Evolutionary conservation across 2,113 vertebrate species (phyloP), one percentile per base, ranked within the genome.

Genomic region (Ursus arctos): DNA sequence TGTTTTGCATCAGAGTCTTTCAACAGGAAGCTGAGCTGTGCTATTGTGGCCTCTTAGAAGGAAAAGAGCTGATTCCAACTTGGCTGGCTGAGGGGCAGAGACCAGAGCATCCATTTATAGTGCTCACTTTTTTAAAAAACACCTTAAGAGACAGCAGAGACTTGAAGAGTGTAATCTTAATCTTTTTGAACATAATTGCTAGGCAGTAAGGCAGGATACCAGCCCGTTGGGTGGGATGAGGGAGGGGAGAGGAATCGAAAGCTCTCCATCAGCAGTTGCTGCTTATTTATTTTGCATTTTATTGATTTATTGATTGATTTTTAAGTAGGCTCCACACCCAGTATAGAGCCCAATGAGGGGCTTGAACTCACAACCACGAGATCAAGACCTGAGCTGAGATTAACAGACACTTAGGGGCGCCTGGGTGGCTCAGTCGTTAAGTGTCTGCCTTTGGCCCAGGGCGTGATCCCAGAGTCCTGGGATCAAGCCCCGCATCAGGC

Each of bases 1-100:
- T 79, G 71, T 96, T 94, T 74, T 88, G 76, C 76, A 63, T 91
- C 89, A 36, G 49, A 55, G 15, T 57, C 55, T 97, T 85, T 85
- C 36, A 63, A 59, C 49, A 88, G 79, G 11, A 65, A 83, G 84
- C 74, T 55, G 36, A 92, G 74, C 76, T 65, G 28, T 61, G 36
- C 31, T 93, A 57, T 19, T 91, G 88, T 92, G 63, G 40, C 33
- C 22, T 91, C 7, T 0, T 21, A 24, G 61, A 83, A 69, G 36
- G 61, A 77, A 93, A 95, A 82, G 53, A 31, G 22, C 72, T 79
- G 76, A 71, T 93, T 93, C 72, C 49, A 77, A 59, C 33, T 93
- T 57, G 26, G 67, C 33, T 61, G n/a, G 26, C 65, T 80, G 71
- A 22, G 43, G 59, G 11, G 18, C 61, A 87, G 74, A 88, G 61